Conservation (phyloP, 2,113 vertebrate species). For the Ramphastos sulfuratus region DNA sequence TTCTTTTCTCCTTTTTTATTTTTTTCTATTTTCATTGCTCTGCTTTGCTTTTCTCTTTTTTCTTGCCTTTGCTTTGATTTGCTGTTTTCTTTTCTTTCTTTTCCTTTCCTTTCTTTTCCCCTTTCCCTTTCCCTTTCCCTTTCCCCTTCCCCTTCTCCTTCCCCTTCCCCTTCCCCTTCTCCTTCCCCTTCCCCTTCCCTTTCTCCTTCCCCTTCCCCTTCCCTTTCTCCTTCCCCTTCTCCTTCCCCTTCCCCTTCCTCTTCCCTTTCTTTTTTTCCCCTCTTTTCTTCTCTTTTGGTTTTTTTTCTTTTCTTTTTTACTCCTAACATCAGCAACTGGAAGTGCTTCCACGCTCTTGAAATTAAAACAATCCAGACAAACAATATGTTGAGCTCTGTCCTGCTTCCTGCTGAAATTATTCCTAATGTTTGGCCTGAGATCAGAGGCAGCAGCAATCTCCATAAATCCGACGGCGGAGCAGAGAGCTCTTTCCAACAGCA, state of each 20-base stretch:
- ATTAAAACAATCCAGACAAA: constrained; percentile 51
- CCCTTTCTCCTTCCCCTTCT: too few relatives aligned
- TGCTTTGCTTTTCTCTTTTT: too few relatives aligned
- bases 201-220: too few relatives aligned
- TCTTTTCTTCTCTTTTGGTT: too few relatives aligned
- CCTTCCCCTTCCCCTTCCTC: neutral
- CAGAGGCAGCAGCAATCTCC: constrained; percentile 49
- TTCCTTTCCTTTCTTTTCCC: too few relatives aligned
- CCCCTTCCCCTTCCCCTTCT: neutral
- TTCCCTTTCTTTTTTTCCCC: neutral
- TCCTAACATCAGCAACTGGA: neutral
- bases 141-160: neutral
- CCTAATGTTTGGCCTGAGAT: constrained; percentile 55
- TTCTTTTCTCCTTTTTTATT: neutral
- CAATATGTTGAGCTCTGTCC: neutral
- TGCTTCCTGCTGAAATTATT: constrained; percentile 50
- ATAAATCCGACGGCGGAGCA: neutral
- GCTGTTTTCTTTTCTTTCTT: too few relatives aligned
- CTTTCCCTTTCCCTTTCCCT: too few relatives aligned
- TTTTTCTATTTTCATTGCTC: too few relatives aligned
- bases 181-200: neutral
- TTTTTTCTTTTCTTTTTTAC: neutral
- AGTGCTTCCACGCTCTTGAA: neutral
- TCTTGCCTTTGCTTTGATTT: too few relatives aligned
- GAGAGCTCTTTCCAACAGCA: constrained; percentile 51